phyloP scores from a whole-genome alignment of 23 tunicate genomes.

The Diplosoma virens region DNA sequence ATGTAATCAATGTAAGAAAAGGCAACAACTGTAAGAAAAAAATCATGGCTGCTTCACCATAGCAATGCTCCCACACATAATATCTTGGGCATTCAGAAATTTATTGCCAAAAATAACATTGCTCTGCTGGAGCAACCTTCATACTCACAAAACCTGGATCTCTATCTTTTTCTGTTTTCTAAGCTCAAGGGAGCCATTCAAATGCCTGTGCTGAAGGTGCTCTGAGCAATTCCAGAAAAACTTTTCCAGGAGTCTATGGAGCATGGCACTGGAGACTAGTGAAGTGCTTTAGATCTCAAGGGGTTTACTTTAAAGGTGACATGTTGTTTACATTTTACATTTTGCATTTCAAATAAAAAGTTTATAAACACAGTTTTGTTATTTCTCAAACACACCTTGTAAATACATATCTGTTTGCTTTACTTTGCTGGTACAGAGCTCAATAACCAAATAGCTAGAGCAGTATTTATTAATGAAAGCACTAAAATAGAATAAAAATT shows the following conservation, averaged over 20 bases:
- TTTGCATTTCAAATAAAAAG: background rate
- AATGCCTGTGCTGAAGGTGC: background rate
- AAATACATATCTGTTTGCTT: too few species aligned
- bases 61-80: background rate
- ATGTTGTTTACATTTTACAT: background rate
- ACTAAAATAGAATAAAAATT: too few species aligned
- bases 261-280: background rate
- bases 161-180: background rate
- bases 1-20: slow-evolving; percentile 15
- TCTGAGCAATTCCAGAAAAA: slow-evolving; percentile 4
- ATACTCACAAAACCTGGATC: slow-evolving; percentile 4
- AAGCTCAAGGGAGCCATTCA: slow-evolving; percentile 8
- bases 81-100: background rate
- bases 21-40: background rate
- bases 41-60: slow-evolving; percentile 23
- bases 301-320: slow-evolving; percentile 1
- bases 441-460: too few species aligned
- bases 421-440: too few species aligned
- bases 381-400: background rate
- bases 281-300: slow-evolving; percentile 8
- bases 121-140: slow-evolving; percentile 6
- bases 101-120: slow-evolving; percentile 12
- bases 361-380: background rate
- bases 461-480: too few species aligned
- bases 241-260: slow-evolving; percentile 8